Evolutionary conservation across 1,140 invertebrate species (phyloP), one percentile per base, ranked within the genome.

Genomic region (Piezodorus guildinii): DNA sequence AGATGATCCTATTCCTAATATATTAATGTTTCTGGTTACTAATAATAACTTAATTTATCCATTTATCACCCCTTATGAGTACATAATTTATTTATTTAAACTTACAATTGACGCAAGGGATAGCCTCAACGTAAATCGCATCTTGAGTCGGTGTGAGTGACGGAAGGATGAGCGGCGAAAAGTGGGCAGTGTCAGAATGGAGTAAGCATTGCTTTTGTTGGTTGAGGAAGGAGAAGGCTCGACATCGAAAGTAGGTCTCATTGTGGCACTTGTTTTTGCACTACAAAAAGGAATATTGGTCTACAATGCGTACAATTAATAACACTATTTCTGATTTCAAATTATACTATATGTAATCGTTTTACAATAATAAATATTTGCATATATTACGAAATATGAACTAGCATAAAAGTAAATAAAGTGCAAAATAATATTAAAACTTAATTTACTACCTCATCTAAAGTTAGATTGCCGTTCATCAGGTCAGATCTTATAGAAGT

Each of bases 51-150:
- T 30, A 30, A 30, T 4, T 30, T 4, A 30, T 30, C 3, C 8
- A 4, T 30, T 4, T 8, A 30, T 30, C 8, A 30, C 27, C 27
- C 8, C 27, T 30, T 30, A 30, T 30, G 8, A 30, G 27, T 39
- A 12, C 34, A 10, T 1, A 39, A 39, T 1, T 10, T 10, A 39
- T 39, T 39, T 39, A 4, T 39, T 12, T 39, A 39, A 34, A 71
- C 76, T 75, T 70, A 81, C 80, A 65, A 66, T 82, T 75, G 0
- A 82, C 67, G 66, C 81, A 83, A 5, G 77, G 74, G 16, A 78
- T 73, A 59, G 75, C 72, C 69, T 83, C 79, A 61, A 72, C 75
- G 68, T 80, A 82, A 30, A 74, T 68, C 0, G 73, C 74, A 43
- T 78, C 76, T 0, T 72, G 64, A 43, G 63, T 59, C 3, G 69